Evolutionary conservation across 2,888 invertebrate species (phyloP), one percentile per base, ranked within the genome.

Genomic region (Diaprepes abbreviatus): DNA sequence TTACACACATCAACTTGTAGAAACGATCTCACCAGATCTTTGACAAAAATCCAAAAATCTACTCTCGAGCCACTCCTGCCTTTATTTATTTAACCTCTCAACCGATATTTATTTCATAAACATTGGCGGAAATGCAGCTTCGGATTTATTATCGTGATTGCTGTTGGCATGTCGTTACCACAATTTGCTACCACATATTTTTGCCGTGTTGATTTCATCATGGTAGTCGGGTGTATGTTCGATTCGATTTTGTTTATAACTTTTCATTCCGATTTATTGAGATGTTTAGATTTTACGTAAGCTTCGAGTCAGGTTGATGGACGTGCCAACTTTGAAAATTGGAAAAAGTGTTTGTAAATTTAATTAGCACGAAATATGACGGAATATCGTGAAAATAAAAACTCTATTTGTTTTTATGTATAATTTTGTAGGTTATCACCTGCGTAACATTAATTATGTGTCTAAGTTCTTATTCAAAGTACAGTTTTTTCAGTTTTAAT

Each of bases 131-230:
- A 28, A 19, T 28, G 14, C 48, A 50, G 12, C 16, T 50, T 14
- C 7, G 14, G 3, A 21, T 45, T 24, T 45, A 43, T 43, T 21
- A 24, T 45, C 45, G 1, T 12, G 45, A 45, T 45, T 24, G n/a
- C 45, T 45, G 21, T 24, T 45, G 24, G 45, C 45, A 12, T 12
- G 45, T 45, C 45, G 45, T 45, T 45, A 45, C 24, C 19, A 6
- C 21, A 45, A 45, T 45, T 45, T 45, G 21, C 45, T 45, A 45
- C 24, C 24, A 12, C 45, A 24, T 45, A 45, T 45, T 45, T 45
- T 45, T 12, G 45, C 12, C 12, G n/a, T 24, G n/a, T 10, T 19
- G 43, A 17, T 43, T 19, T 43, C 12, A 17, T 24, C 24, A 6
- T n/a, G 2, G 19, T 43, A 19, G 19, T 19, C 43, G 19, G 19